Base-by-base conservation (phyloP, 2,797 vertebrate genomes). In the Rhinogobio ventralis region DNA sequence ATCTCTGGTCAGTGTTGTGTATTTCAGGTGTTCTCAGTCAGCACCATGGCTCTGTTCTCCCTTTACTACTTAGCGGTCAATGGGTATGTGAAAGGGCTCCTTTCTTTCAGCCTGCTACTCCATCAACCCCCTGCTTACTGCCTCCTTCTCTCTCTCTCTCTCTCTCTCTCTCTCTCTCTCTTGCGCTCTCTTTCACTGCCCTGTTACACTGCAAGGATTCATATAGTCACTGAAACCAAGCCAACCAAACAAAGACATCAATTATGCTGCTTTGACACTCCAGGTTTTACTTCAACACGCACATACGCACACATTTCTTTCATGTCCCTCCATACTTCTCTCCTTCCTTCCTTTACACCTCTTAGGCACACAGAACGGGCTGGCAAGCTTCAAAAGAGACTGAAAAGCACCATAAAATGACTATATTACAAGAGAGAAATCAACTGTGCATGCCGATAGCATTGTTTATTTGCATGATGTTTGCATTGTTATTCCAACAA, bases 211-310 rank as follows among this genome's bases (percentile, higher is more conserved):
- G 89, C 86, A 81, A 25, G 74, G 83, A 90, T 87, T 91, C 88
- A 86, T 77, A 80, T 72, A 81, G 87, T 87, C 81, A 77, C 85
- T 53, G 72, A 79, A 86, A 88, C 49, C 82, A 79, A 72, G 75
- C 83, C 75, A 89, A 83, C 79, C 49, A 86, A 89, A 94, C 91
- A 92, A 91, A 93, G 90, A 89, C 82, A 30, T 88, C 72, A 85
- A 86, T 92, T 90, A 91, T 92, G 84, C 82, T 88, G 53, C 80
- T 83, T 71, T 86, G 68, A 28, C 82, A 74, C 87, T 89, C 84
- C 87, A 90, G 86, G 68, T 88, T 82, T 81, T 85, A 83, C 88
- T 74, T 69, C 87, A 87, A 60, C 20, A 67, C 30, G 55, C 49
- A 85, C 46, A 71, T 55, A 62, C 17, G 10, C 66, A 60, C 36